These are phyloP conservation scores for Ceratotherium simum DNA, from an alignment of 2,113 vertebrate genomes.

Conservation along the genomic window DNA sequence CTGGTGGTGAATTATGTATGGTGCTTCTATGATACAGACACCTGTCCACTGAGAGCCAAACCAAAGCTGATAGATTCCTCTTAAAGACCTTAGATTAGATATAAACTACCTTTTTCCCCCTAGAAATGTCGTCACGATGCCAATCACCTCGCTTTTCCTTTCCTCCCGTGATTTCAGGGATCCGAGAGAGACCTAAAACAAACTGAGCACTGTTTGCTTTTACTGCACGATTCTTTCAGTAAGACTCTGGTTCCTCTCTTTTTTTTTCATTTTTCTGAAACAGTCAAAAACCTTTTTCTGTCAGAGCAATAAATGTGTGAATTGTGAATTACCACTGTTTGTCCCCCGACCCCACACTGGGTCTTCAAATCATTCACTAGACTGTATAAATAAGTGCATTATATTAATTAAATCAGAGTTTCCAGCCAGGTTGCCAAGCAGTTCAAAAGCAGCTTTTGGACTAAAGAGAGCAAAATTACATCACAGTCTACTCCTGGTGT, in stretches of 20 bases:
- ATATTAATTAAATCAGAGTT: neutral
- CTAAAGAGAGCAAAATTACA: neutral
- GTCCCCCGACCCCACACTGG: no score
- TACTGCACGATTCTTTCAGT: neutral
- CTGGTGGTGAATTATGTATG: slow-evolving; percentile 90
- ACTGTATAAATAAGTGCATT: neutral
- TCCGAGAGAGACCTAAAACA: neutral
- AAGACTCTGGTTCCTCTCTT: accelerated
- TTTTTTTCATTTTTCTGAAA: neutral
- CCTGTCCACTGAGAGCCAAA: slow-evolving; percentile 83
- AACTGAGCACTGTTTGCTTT: neutral
- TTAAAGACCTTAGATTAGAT: slow-evolving; percentile 77
- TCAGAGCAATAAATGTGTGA: neutral
- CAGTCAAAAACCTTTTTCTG: neutral
- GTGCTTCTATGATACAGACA: slow-evolving; percentile 83
- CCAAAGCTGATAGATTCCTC: slow-evolving; percentile 82
- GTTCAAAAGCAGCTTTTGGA: neutral
- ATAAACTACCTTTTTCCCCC: slow-evolving; percentile 50
- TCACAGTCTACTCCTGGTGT: neutral
- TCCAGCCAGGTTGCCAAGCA: neutral
- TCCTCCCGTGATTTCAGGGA: slow-evolving; percentile 33
- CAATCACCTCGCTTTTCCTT: neutral
- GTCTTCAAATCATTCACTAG: neutral
- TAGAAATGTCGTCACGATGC: slow-evolving; percentile 73
- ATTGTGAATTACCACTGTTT: neutral